Base-by-base conservation (phyloP, 1,140 invertebrate genomes). In the Neodiprion virginianus region DNA sequence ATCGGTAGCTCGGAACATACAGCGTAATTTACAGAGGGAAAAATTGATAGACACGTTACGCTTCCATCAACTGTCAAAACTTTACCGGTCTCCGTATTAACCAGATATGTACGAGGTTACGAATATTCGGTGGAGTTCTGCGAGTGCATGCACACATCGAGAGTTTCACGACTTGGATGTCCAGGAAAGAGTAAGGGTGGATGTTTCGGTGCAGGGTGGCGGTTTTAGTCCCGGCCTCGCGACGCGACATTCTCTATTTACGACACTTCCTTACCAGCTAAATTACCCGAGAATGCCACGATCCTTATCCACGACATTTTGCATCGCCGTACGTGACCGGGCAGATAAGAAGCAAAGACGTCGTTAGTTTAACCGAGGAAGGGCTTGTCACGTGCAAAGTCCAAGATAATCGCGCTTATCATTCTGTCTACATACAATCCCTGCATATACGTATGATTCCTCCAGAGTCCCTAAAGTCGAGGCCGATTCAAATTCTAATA, bases 351-450 rank as follows among this genome's bases (percentile, higher is more conserved):
- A 17, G 75, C 82, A 80, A 83, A 82, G 84, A 86, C 80, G 82
- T 87, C 87, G 85, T 88, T 87, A 88, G 85, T 86, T 85, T 86
- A 80, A 79, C 81, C 84, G 84, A 87, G 85, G 85, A 86, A 84
- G 81, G 83, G 85, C 84, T 81, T 86, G 83, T 84, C 87, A 88
- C 85, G 87, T 86, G 68, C 68, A 79, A 53, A 67, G 69, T 71
- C 71, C 74, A 71, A 77, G 81, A 81, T 83, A 82, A 83, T 79
- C 81, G 40, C 70, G 28, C 40, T 23, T 65, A 40, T 69, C 40
- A 69, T 69, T 14, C 67, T 47, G 67, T 69, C 40, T 17, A 23
- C 67, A 23, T 69, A 14, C 53, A n/a, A 10, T 61, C n/a, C 53
- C 53, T 61, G 8, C 28, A 40, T 5, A 40, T 40, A 40, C 8